Conservation (phyloP, 2,113 vertebrate species). For the Periophthalmodon schlosseri region DNA sequence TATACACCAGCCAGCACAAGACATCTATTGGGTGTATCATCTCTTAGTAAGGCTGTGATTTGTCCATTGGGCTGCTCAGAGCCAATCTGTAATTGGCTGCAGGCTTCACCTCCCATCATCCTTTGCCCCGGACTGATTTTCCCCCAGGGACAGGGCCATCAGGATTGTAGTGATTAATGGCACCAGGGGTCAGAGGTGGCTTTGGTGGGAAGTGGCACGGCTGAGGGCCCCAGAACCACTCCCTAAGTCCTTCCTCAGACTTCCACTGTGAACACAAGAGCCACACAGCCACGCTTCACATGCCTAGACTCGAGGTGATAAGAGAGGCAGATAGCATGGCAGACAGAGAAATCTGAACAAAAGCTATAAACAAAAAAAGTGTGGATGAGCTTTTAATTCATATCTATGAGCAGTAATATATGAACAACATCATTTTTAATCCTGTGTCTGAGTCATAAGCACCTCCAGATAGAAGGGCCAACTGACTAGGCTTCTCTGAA, state of each 20-base stretch:
- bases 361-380: background rate
- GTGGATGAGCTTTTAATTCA: background rate
- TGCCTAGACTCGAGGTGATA: conserved; percentile 50
- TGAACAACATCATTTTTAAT: background rate
- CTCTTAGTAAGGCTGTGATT: conserved; percentile 56
- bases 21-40: conserved; percentile 49
- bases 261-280: conserved; percentile 48
- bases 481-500: conserved; percentile 8
- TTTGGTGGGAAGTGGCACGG: conserved; percentile 71
- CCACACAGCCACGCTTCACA: conserved; percentile 50
- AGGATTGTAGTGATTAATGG: conserved; percentile 81
- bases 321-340: conserved; percentile 21
- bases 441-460: background rate
- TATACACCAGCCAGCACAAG: conserved; percentile 19
- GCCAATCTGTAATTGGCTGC: conserved; percentile 75
- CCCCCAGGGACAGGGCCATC: conserved; percentile 76
- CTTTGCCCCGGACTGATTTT: conserved; percentile 78
- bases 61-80: conserved; percentile 52
- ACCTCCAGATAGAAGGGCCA: background rate
- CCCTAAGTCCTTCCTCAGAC: conserved; percentile 67
- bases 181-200: conserved; percentile 70
- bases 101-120: conserved; percentile 77
- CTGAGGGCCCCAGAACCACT: conserved; percentile 70
- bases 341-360: conserved; percentile 1
- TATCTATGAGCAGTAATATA: background rate